Base-by-base conservation (phyloP, 2,113 vertebrate genomes). In the Lepus americanus region DNA sequence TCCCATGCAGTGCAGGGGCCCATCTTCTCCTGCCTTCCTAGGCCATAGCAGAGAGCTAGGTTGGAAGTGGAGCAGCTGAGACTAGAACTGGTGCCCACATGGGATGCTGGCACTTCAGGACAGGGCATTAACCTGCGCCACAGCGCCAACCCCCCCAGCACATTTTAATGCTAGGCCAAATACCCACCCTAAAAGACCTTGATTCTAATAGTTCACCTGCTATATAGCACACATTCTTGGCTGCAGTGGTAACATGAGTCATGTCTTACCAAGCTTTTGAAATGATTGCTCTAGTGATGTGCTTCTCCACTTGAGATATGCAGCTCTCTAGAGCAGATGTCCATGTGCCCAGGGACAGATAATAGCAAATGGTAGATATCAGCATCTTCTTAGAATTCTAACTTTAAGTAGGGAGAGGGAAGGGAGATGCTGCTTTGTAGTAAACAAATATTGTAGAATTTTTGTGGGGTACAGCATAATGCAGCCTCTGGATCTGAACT, bases 191-290 rank as follows among this genome's bases (percentile, higher is more conserved):
- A 63, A 12, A 49, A 92, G 53, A 55, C 78, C 76, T 89, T 95
- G 20, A 64, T 94, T 87, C 66, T 84, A 44, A 67, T 67, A 63
- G 39, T 53, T 93, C 53, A 83, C 69, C 49, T 55, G 14, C 86
- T 31, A 73, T 6, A 61, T 20, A 89, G 63, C 44, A 91, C 72
- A 91, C 27, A 44, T 73, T 61, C 63, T 83, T 86, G 53, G 12
- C 44, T 78, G 27, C 22, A 87, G 14, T 31, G 51, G 20, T 77
- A 59, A 64, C 13, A 44, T 14, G 20, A 25, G 64, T 94, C 44
- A 77, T 66, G 36, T 88, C 78, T 78, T 78, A 88, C 2, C 79
- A 84, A 27, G 73, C n/a, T 70, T 87, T 53, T 80, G 25, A 87
- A 90, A 77, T 92, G 27, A 81, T 70, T 61, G 59, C 23, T 69